These are phyloP conservation scores for Polydrusus tereticollis DNA, from an alignment of 2,888 invertebrate genomes.

Conservation along the genomic window DNA sequence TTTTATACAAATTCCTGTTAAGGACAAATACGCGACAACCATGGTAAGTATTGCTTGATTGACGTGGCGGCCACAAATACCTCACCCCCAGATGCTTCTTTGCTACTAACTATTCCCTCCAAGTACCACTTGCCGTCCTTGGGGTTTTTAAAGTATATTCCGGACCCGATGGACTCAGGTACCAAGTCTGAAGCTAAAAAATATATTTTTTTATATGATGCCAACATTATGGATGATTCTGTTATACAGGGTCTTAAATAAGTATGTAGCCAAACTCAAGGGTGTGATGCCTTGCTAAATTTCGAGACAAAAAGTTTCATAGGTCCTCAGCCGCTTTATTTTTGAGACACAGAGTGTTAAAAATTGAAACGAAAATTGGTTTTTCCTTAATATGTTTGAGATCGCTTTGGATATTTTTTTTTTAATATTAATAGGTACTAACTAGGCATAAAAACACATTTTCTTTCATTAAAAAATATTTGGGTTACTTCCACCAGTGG, in stretches of 20 bases:
- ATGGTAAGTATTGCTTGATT: conserved; percentile 1
- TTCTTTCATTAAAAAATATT: no score
- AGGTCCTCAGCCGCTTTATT: no score
- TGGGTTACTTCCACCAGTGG: no score
- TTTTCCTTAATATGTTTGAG: no score
- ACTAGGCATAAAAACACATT: no score
- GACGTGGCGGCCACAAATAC: conserved; percentile 19
- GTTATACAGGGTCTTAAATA: neutral
- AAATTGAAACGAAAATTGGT: no score
- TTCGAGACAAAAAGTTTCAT: no score
- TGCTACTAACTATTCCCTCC: conserved; percentile 17
- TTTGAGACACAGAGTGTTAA: no score
- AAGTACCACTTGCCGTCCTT: conserved; percentile 16
- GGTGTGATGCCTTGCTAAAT: no score
- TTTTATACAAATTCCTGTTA: neutral
- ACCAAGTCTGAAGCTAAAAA: neutral
- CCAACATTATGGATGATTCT: neutral
- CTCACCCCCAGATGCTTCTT: neutral
- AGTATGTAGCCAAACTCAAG: no score
- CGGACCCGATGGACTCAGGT: conserved; percentile 5
- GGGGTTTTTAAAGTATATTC: conserved; percentile 9
- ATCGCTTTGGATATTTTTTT: no score
- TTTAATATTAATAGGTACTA: no score
- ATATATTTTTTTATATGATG: neutral
- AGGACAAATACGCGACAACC: conserved; percentile 14